Evolutionary conservation across 2,797 vertebrate species (phyloP).

Genomic region (Scleropages formosus): DNA sequence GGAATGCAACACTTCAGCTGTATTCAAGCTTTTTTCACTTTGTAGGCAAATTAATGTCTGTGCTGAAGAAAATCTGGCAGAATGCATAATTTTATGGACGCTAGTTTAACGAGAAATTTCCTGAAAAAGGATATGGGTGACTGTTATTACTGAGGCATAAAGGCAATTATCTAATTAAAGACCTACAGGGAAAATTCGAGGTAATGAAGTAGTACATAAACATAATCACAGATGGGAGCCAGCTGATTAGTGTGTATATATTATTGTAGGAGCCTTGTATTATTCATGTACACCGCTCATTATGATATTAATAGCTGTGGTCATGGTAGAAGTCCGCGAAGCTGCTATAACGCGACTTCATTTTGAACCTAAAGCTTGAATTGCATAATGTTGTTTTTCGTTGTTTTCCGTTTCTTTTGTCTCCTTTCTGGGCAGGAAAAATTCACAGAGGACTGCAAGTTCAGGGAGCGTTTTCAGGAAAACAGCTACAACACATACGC

Average conservation of each 20-base stretch:
- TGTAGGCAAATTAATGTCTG: conserved; percentile 9
- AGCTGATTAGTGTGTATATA: conserved; percentile 37
- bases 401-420: background rate
- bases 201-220: conserved; percentile 44
- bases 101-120: conserved; percentile 31
- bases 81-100: conserved; percentile 10
- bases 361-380: background rate
- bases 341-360: background rate
- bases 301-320: conserved; percentile 29
- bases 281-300: conserved; percentile 35
- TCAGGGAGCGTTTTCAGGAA: conserved; percentile 95
- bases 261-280: conserved; percentile 26
- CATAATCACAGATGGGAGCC: conserved; percentile 42
- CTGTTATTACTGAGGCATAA: conserved; percentile 29
- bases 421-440: conserved; percentile 62
- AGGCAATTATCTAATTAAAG: conserved; percentile 44
- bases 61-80: background rate
- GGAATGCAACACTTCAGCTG: background rate
- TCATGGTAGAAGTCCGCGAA: conserved; percentile 6
- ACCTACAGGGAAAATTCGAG: conserved; percentile 37
- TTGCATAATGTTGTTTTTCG: background rate
- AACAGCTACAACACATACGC: conserved; percentile 98
- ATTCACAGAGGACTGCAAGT: conserved; percentile 91
- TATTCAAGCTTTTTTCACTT: background rate
- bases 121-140: conserved; percentile 27